Percentiles rank a stretch among this genome's conserved stretches.
These are phyloP conservation scores for Heteronetta atricapilla DNA, from an alignment of 2,113 vertebrate genomes.

Conservation along the genomic window DNA sequence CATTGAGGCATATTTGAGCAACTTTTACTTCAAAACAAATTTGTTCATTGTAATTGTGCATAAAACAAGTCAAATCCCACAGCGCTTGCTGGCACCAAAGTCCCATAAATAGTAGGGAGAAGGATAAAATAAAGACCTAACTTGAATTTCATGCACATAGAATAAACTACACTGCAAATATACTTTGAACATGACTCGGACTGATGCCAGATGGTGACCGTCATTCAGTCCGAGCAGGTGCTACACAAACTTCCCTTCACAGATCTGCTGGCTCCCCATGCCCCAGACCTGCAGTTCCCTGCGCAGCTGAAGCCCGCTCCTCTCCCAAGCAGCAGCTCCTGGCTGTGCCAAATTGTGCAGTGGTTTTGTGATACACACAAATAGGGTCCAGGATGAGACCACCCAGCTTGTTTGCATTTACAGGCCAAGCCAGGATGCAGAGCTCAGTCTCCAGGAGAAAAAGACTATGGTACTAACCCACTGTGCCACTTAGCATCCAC, in stretches of 20 bases:
- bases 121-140: neutral
- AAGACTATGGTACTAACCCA: constrained; percentile 49
- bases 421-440: constrained; percentile 44
- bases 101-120: neutral
- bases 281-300: neutral
- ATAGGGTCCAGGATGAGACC: constrained; percentile 65
- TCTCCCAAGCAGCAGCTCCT: constrained; percentile 36
- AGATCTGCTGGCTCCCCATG: neutral
- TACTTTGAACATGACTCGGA: neutral
- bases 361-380: constrained; percentile 67
- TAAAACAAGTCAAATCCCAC: neutral
- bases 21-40: neutral
- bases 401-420: constrained; percentile 73
- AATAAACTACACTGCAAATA: neutral
- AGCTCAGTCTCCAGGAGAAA: constrained; percentile 45
- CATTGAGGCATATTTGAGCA: neutral
- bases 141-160: neutral
- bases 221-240: neutral
- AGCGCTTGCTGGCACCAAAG: neutral
- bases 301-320: neutral
- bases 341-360: constrained; percentile 32
- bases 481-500: constrained; percentile 63
- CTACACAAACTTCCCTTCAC: neutral
- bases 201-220: neutral
- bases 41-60: neutral